These are phyloP conservation scores for Danio choprae DNA, from an alignment of 2,797 vertebrate species.

Conservation along the genomic window DNA sequence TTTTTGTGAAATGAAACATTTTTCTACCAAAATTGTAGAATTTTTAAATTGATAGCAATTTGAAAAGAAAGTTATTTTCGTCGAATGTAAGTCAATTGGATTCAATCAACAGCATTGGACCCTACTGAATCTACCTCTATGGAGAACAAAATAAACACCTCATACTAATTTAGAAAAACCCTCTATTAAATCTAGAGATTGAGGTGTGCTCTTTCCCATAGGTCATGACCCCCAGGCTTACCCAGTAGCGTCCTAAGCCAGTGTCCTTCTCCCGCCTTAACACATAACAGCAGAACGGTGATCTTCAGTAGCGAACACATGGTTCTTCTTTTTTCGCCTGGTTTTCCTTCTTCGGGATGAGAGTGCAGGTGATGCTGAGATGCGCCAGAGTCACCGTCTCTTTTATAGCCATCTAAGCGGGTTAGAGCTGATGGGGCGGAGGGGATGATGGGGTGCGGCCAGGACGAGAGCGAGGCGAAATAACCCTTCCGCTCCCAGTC, in stretches of 20 bases:
- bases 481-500: conserved; percentile 71
- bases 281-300: conserved; percentile 70
- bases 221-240: conserved; percentile 66
- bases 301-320: conserved; percentile 75
- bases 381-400: conserved; percentile 71
- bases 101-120: background rate
- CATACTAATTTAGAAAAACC: background rate
- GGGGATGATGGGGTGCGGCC: conserved; percentile 60
- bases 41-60: no score
- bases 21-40: no score
- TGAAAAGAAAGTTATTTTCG: background rate
- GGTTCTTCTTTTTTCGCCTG: conserved; percentile 31
- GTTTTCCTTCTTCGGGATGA: conserved; percentile 50
- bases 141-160: background rate
- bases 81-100: no score
- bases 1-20: background rate
- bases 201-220: background rate
- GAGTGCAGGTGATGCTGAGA: conserved; percentile 70
- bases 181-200: background rate
- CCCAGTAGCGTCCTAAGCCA: conserved; percentile 68
- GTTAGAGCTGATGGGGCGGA: conserved; percentile 47
- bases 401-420: conserved; percentile 77
- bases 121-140: background rate
- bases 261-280: conserved; percentile 70
- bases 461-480: conserved; percentile 60